Percentiles rank a stretch among this genome's conserved stretches.
Conservation (phyloP, 2,888 invertebrate genomes). For the Cordilura impudica region DNA sequence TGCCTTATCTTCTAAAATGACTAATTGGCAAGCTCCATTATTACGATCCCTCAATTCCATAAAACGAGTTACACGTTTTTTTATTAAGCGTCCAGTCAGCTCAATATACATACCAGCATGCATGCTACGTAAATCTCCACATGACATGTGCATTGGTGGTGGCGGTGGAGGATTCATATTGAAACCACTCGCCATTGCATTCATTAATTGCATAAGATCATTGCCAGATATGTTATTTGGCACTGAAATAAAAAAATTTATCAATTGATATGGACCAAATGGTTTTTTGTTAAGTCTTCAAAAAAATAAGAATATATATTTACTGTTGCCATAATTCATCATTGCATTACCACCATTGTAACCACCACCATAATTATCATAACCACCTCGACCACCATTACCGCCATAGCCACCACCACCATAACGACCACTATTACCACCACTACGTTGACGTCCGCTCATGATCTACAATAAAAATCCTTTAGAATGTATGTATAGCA, state of each 20-base stretch:
- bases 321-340: conserved; percentile 69
- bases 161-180: conserved; percentile 76
- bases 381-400: conserved; percentile 50
- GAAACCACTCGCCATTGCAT: conserved; percentile 74
- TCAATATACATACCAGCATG: conserved; percentile 80
- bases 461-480: conserved; percentile 66
- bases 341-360: conserved; percentile 64
- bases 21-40: conserved; percentile 82
- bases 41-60: conserved; percentile 82
- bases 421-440: conserved; percentile 60
- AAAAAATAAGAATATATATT: conserved; percentile 56
- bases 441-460: conserved; percentile 70
- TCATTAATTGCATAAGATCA: conserved; percentile 74
- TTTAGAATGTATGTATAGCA: neutral
- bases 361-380: conserved; percentile 57
- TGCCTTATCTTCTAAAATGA: conserved; percentile 76
- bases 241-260: conserved; percentile 16
- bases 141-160: conserved; percentile 77
- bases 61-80: conserved; percentile 80
- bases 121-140: conserved; percentile 80
- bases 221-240: conserved; percentile 64
- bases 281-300: neutral
- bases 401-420: conserved; percentile 54
- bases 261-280: no score
- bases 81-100: conserved; percentile 82